Conservation (phyloP, 2,888 invertebrate genomes). For the Cataglyphis rosenhaueri region DNA sequence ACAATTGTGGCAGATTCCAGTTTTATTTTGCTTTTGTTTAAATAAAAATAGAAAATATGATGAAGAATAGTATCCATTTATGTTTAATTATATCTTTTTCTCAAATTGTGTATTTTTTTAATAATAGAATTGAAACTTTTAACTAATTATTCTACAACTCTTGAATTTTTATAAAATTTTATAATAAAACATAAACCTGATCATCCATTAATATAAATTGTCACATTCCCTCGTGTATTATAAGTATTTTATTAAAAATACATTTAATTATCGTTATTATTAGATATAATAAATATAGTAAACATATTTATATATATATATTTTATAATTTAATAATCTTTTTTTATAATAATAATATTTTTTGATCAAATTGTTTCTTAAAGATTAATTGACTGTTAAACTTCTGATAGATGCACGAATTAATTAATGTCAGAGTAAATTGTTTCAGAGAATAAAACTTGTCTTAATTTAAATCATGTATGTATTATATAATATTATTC, state of each 20-base stretch:
- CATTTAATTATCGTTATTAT: slow-evolving; percentile 2
- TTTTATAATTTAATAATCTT: not conserved
- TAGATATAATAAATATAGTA: not conserved
- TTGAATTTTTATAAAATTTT: not conserved
- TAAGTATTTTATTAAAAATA: not conserved
- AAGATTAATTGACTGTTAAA: not conserved
- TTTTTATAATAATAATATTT: not conserved
- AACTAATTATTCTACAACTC: not conserved
- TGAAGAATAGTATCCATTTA: not conserved
- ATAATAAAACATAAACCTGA: not conserved
- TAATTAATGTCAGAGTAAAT: not conserved
- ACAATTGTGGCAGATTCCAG: not conserved
- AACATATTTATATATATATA: not conserved
- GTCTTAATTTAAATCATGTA: slow-evolving; percentile 1
- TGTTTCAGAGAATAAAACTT: not conserved
- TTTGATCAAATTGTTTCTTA: slow-evolving; percentile 7
- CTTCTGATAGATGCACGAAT: not conserved
- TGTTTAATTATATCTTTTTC: slow-evolving; percentile 7
- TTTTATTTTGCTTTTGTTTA: slow-evolving; percentile 15
- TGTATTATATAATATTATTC: not conserved
- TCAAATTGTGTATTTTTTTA: not conserved
- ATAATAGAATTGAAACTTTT: not conserved
- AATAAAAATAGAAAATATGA: not conserved
- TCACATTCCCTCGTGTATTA: not conserved
- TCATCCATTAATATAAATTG: not conserved